Base-by-base conservation (phyloP, 2,113 vertebrate species). In the Rhinolophus sinicus region DNA sequence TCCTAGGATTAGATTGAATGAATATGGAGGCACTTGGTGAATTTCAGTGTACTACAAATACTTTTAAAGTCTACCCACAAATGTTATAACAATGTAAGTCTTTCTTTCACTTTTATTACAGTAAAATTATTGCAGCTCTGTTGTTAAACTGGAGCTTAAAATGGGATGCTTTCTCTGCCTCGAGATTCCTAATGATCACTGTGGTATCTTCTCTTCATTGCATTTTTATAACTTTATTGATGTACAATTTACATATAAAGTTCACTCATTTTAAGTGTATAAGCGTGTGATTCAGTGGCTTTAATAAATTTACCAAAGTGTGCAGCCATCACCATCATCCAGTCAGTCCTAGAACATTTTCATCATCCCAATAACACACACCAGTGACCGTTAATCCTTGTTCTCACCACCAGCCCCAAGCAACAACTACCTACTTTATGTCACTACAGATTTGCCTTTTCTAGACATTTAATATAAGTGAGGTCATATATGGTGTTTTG, bases 161-260 rank as follows among this genome's bases (percentile, higher is more conserved):
- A 54, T 44, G 65, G 38, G 15, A 18, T 40, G 11, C 16, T 88
- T 35, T 88, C 35, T 83, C 38, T 62, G 70, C 88, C 40, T 87
- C 15, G 75, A 78, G 19, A 38, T 77, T 92, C 28, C 56, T 90
- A 69, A 90, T 52, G 72, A 93, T 86, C 54, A 50, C 21, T 38
- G 1, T 76, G 60, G 40, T 62, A 30, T 52, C 5, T 21, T 47
- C 38, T 52, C 5, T 21, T 47, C 38, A 8, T 78, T 89, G 15
- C 44, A 75, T 90, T 94, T 95, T 35, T 62, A 92, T 22, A 78
- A 28, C n/a, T 76, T 69, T 85, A 64, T n/a, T 90, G 70, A 90
- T n/a, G 33, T 78, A 21, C 64, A 38, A 81, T 88, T 90, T 93
- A 35, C 16, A 35, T 65, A 40, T 69, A 67, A 91, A 9, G 87